A percentile compares a stretch with the other conserved stretches of the same genome.
phyloP scores from a whole-genome alignment of 2,797 vertebrate species.

The Peromyscus aztecus region DNA sequence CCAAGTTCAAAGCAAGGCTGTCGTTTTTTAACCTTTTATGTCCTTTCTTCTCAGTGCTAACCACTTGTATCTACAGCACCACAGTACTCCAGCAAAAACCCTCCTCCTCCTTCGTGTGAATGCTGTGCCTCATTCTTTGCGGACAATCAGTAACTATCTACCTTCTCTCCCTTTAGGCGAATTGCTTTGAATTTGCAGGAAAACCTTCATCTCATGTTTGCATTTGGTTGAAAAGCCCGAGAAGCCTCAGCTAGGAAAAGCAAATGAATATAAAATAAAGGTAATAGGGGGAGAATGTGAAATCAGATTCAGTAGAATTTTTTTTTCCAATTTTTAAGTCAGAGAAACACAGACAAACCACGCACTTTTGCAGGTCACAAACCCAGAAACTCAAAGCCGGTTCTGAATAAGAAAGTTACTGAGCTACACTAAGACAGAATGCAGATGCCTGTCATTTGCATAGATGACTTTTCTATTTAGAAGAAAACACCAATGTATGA shows the following conservation, averaged over 20 bases:
- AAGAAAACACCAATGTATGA: not conserved
- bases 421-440: not conserved
- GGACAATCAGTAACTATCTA: constrained; percentile 24
- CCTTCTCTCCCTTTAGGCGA: constrained; percentile 45
- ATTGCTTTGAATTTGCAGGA: constrained; percentile 68
- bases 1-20: not conserved
- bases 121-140: not conserved
- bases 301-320: constrained; percentile 39
- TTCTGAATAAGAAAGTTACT: constrained; percentile 65
- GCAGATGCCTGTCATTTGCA: constrained; percentile 45
- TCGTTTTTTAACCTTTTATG: not conserved
- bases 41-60: not conserved
- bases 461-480: not conserved
- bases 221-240: constrained; percentile 73
- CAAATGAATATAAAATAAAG: constrained; percentile 77
- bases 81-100: not conserved
- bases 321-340: not conserved
- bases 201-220: constrained; percentile 74
- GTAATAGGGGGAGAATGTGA: constrained; percentile 64
- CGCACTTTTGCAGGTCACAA: constrained; percentile 36
- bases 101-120: not conserved
- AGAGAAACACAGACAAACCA: constrained; percentile 25
- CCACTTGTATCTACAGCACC: not conserved
- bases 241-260: constrained; percentile 68
- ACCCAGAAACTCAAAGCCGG: constrained; percentile 68